These are phyloP conservation scores for Chitala chitala DNA, from an alignment of 2,113 vertebrate genomes.

Conservation along the genomic window DNA sequence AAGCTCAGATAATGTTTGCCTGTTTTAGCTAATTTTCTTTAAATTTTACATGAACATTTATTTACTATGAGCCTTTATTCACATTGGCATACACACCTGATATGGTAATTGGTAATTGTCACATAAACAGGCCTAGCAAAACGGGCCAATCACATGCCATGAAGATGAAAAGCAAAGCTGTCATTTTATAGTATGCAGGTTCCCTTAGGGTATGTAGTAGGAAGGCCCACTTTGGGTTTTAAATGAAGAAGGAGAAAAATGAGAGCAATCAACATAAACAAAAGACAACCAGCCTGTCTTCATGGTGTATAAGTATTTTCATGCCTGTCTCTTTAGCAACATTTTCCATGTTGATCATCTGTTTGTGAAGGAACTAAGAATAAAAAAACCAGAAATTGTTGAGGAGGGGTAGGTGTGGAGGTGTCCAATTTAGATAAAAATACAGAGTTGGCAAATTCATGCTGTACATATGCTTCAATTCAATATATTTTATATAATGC, in stretches of 20 bases:
- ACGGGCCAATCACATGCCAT: background rate
- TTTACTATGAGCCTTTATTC: slow-evolving; percentile 4
- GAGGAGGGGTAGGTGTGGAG: background rate
- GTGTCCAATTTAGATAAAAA: too few relatives aligned
- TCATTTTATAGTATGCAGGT: background rate
- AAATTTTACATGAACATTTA: background rate
- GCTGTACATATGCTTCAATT: too few relatives aligned
- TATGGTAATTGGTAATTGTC: background rate
- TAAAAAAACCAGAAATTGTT: background rate
- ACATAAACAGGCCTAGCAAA: slow-evolving; percentile 2
- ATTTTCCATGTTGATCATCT: background rate
- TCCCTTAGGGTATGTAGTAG: too few relatives aligned
- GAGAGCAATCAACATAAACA: too few relatives aligned
- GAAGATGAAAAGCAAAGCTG: background rate
- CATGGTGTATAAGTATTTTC: background rate
- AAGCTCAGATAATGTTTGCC: background rate
- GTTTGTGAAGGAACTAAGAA: background rate
- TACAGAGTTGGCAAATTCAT: too few relatives aligned
- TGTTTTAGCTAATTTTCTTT: background rate
- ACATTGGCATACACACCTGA: too few relatives aligned
- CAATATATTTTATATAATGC: too few relatives aligned
- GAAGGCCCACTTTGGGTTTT: too few relatives aligned
- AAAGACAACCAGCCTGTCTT: background rate
- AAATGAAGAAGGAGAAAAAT: too few relatives aligned
- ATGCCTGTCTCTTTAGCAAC: background rate